phyloP scores from a whole-genome alignment of 1,140 invertebrate species.

The Wasmannia auropunctata region DNA sequence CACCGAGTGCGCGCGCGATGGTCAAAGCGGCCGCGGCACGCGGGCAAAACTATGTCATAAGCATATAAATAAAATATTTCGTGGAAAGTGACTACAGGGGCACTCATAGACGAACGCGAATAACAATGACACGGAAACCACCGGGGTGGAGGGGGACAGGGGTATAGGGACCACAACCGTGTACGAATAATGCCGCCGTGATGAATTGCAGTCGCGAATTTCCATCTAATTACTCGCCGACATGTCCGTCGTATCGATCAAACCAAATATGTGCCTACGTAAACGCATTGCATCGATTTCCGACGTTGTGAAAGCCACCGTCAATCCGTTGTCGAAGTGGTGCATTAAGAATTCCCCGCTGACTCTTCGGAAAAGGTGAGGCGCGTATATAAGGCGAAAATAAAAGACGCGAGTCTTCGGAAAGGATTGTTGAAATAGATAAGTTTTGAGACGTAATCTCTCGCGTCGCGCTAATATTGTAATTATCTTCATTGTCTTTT shows the following conservation, averaged over 20 bases:
- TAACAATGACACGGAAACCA: neutral
- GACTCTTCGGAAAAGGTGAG: neutral
- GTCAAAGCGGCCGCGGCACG: slow-evolving; percentile 35
- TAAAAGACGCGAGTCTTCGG: neutral
- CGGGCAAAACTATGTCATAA: slow-evolving; percentile 49
- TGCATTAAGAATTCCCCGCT: neutral
- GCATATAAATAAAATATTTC: slow-evolving; percentile 53
- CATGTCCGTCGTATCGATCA: slow-evolving; percentile 41
- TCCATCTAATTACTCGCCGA: slow-evolving; percentile 41
- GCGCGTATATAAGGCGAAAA: neutral
- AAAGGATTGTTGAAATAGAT: neutral
- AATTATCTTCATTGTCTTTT: neutral
- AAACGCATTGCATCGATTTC: slow-evolving; percentile 47
- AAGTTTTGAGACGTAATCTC: neutral
- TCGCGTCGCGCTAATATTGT: neutral
- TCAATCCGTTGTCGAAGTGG: slow-evolving; percentile 9
- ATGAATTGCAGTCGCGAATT: slow-evolving; percentile 43
- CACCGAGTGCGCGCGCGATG: slow-evolving; percentile 8
- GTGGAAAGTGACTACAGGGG: slow-evolving; percentile 25
- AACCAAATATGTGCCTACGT: slow-evolving; percentile 10
- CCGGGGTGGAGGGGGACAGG: too few relatives aligned
- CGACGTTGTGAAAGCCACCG: neutral
- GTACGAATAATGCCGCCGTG: neutral
- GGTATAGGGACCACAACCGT: neutral
- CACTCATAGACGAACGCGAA: neutral